These are phyloP conservation scores for Ypsolopha sequella DNA, from an alignment of 2,888 invertebrate species.

Conservation along the genomic window DNA sequence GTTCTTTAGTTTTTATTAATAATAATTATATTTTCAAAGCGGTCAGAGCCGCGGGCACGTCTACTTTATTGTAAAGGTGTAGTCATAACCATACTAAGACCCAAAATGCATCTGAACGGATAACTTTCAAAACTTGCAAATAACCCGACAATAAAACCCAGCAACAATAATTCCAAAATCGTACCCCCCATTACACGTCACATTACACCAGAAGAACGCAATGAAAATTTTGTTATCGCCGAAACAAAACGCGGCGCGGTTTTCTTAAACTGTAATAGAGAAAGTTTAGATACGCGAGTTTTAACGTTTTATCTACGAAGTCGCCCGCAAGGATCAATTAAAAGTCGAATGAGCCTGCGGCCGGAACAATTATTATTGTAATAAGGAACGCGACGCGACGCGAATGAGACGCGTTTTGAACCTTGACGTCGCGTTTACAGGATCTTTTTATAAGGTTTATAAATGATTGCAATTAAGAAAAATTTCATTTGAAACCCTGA, in stretches of 20 bases:
- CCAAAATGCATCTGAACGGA: no score
- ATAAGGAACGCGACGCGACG: constrained; percentile 30
- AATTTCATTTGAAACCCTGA: no score
- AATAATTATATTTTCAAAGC: no score
- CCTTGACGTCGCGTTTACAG: no score
- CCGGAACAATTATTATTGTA: constrained; percentile 60
- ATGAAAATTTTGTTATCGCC: constrained; percentile 60
- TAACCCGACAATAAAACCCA: background rate
- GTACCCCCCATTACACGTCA: background rate
- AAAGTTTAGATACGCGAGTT: constrained; percentile 58
- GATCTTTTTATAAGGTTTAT: no score
- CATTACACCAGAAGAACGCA: constrained; percentile 28
- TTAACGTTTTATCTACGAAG: constrained; percentile 48
- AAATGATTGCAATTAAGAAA: no score
- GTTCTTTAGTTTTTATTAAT: no score
- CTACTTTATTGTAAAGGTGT: no score
- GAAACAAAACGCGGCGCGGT: constrained; percentile 46
- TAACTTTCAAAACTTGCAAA: no score
- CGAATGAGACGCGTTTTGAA: no score
- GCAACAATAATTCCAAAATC: constrained; percentile 19
- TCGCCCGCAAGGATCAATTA: constrained; percentile 72
- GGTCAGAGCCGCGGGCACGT: no score
- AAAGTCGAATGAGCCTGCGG: constrained; percentile 54
- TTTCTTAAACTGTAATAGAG: constrained; percentile 69
- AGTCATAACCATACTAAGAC: no score